phyloP scores from a whole-genome alignment of 2,113 vertebrate genomes.

The Zosterops japonicus region DNA sequence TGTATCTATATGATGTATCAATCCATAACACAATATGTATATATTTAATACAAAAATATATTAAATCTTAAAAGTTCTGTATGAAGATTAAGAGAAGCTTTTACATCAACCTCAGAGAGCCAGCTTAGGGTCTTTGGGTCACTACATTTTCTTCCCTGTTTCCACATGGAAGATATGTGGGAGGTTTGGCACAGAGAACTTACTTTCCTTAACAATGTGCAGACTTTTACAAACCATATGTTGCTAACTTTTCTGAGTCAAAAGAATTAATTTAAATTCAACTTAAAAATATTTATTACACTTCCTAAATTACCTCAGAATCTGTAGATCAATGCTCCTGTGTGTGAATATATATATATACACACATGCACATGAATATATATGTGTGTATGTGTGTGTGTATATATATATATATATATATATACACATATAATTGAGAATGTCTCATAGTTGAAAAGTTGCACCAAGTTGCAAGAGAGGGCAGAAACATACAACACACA shows the following conservation, averaged over 20 bases:
- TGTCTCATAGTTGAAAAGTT: not conserved
- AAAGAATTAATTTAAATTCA: conserved; percentile 21
- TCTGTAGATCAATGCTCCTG: not conserved
- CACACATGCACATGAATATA: not conserved
- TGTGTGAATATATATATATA: no score
- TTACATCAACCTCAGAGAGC: not conserved
- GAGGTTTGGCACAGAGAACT: not conserved
- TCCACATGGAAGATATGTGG: not conserved
- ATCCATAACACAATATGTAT: not conserved
- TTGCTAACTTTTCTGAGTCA: conserved; percentile 22
- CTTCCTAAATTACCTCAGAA: conserved; percentile 23
- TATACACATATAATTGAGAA: not conserved
- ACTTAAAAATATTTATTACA: conserved; percentile 24
- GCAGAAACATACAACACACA: not conserved
- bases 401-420: no score
- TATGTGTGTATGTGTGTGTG: accelerated
- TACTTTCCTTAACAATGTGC: not conserved
- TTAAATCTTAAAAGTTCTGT: not conserved
- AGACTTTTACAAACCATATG: conserved; percentile 35
- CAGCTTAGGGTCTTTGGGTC: not conserved
- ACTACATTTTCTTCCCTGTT: not conserved
- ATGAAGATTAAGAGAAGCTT: not conserved
- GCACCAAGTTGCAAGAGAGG: not conserved
- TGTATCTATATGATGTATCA: not conserved
- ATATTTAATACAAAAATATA: not conserved